Evolutionary conservation across 2,888 invertebrate species (phyloP), one percentile per base, ranked within the genome.

Genomic region (Panopea generosa): DNA sequence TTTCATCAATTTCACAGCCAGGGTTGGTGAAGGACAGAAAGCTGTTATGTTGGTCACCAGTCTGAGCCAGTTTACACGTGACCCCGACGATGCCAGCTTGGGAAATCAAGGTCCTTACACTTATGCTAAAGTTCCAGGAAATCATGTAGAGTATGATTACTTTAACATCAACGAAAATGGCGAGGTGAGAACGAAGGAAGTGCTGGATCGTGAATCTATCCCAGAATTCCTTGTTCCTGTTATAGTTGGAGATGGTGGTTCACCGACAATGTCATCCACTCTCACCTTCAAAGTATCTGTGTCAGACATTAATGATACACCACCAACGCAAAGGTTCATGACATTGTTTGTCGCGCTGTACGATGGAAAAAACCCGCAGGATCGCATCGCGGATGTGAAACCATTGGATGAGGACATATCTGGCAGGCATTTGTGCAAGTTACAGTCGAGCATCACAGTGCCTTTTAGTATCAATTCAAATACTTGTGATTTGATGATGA

Each of bases 331-430:
- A 22, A 94, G 98, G 87, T 96, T 96, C 11, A 96, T 96, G 0
- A 96, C 96, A 87, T 67, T 92, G n/a, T 96, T 96, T 87, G 96
- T 97, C 87, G 95, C 95, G 65, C 94, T 95, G 76, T 95, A 96
- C 86, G 84, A 88, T 26, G 86, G 82, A 2, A 74, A 60, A 11
- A 82, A 84, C 4, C 96, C 97, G 0, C 91, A 95, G 24, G 96
- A 96, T n/a, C 96, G 96, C 93, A 96, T 99, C 79, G 98, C 97
- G 7, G 95, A 97, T 92, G 96, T 98, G 0, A 96, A 96, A 92
- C 99, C 99, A 0, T 96, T 97, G 89, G 99, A 99, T 93, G 95
- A 96, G 0, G 98, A 99, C 91, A 95, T 95, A n/a, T 95, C 95
- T 61, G 98, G 98, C 2, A 96, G 97, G 88, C 98, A 98, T 90